These are phyloP conservation scores for Tethea ocularis DNA, from an alignment of 2,888 invertebrate genomes.

Conservation along the genomic window DNA sequence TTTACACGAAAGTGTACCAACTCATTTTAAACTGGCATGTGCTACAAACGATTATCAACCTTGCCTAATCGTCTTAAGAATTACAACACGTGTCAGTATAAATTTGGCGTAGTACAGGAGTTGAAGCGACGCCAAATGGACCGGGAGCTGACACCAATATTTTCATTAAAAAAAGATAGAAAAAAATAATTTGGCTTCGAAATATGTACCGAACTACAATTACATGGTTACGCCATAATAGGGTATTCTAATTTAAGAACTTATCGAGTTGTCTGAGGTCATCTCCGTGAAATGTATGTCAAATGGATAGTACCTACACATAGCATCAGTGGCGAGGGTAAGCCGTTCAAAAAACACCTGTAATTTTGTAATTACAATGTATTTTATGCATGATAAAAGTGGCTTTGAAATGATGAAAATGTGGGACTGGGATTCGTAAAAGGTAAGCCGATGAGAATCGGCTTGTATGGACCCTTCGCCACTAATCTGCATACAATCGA, in stretches of 20 bases:
- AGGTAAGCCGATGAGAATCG: too few relatives aligned
- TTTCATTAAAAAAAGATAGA: constrained; percentile 5
- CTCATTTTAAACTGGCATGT: neutral
- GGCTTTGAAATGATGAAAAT: too few relatives aligned
- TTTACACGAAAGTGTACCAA: neutral
- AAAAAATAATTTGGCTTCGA: constrained; percentile 6
- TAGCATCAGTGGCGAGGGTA: too few relatives aligned
- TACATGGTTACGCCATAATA: neutral
- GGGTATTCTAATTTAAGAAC: neutral
- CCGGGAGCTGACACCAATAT: constrained; percentile 7
- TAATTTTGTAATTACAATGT: too few relatives aligned
- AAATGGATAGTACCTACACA: too few relatives aligned
- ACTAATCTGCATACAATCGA: too few relatives aligned
- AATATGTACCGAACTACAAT: neutral
- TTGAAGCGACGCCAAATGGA: constrained; percentile 9
- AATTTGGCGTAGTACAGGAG: constrained; percentile 6
- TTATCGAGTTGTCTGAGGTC: neutral
- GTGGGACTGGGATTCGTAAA: too few relatives aligned
- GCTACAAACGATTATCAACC: constrained; percentile 2
- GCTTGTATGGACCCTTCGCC: too few relatives aligned
- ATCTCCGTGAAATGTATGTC: too few relatives aligned
- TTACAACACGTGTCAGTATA: neutral
- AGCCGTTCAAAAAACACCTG: too few relatives aligned
- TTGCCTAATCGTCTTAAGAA: neutral
- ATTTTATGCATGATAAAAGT: too few relatives aligned